These are phyloP conservation scores for Lycodopsis pacificus DNA, from an alignment of 2,797 vertebrate genomes.

Conservation along the genomic window DNA sequence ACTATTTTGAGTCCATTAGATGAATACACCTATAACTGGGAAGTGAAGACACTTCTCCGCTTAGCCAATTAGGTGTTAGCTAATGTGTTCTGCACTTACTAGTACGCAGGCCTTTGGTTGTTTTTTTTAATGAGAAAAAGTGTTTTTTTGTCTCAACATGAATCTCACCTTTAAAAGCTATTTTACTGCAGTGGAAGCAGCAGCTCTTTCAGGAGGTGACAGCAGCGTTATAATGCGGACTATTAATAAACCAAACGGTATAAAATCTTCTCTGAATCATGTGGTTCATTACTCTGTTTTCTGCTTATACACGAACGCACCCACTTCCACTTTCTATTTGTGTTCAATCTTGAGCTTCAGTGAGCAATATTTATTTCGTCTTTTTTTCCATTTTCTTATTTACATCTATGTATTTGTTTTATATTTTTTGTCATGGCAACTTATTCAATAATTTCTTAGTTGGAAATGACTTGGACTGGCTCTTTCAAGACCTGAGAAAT, in stretches of 20 bases:
- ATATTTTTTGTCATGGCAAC: background rate
- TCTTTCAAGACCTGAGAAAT: background rate
- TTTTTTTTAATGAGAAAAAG: conserved; percentile 22
- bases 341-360: background rate
- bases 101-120: background rate
- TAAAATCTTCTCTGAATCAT: too few species aligned
- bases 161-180: conserved; percentile 24
- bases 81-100: conserved; percentile 20
- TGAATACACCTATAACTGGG: conserved; percentile 19
- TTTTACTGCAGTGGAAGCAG: conserved; percentile 20
- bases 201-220: background rate
- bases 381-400: background rate
- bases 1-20: conserved; percentile 19
- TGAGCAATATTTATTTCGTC: background rate
- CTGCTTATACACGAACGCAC: background rate
- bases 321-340: conserved; percentile 8
- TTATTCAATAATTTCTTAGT: background rate
- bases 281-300: background rate
- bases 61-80: background rate
- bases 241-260: conserved; percentile 2
- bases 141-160: conserved; percentile 10
- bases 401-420: background rate
- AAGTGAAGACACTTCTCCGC: background rate
- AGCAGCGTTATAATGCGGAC: too few species aligned
- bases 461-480: background rate